Evolutionary conservation across 2,797 vertebrate genomes (phyloP).

Genomic region (Urophycis tenuis): DNA sequence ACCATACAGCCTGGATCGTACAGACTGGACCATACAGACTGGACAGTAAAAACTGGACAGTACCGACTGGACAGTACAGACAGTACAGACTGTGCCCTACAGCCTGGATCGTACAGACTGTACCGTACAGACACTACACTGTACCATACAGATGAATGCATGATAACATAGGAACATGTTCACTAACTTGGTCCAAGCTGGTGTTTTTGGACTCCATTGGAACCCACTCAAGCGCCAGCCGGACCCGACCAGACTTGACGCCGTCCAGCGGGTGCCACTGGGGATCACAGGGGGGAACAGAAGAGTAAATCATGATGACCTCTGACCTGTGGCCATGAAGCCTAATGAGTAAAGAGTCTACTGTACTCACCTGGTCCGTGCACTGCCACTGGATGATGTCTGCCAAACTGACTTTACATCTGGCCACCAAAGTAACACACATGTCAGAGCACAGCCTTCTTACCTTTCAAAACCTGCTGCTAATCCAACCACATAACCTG

Average conservation of each 20-base stretch:
- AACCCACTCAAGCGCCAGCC: constrained; percentile 72
- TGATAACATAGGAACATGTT: not conserved
- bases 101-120: too few relatives aligned
- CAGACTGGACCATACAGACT: too few relatives aligned
- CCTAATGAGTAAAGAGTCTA: not conserved
- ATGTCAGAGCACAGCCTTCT: not conserved
- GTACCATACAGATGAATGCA: not conserved
- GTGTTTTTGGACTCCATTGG: constrained; percentile 45
- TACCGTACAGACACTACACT: too few relatives aligned
- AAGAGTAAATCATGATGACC: not conserved
- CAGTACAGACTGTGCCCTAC: too few relatives aligned
- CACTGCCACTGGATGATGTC: constrained; percentile 70
- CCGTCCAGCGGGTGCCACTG: constrained; percentile 77
- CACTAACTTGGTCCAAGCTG: constrained; percentile 76
- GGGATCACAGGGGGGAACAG: constrained; percentile 16
- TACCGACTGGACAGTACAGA: too few relatives aligned
- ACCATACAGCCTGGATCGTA: too few relatives aligned
- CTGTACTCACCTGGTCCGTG: constrained; percentile 72
- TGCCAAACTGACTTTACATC: constrained; percentile 71
- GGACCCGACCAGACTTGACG: constrained; percentile 74
- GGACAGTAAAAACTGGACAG: too few relatives aligned
- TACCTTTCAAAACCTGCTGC: not conserved
- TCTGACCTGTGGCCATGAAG: not conserved
- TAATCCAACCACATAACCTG: too few relatives aligned
- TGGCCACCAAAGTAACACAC: constrained; percentile 38